phyloP scores from a whole-genome alignment of 2,797 vertebrate species.

The Nasua narica region DNA sequence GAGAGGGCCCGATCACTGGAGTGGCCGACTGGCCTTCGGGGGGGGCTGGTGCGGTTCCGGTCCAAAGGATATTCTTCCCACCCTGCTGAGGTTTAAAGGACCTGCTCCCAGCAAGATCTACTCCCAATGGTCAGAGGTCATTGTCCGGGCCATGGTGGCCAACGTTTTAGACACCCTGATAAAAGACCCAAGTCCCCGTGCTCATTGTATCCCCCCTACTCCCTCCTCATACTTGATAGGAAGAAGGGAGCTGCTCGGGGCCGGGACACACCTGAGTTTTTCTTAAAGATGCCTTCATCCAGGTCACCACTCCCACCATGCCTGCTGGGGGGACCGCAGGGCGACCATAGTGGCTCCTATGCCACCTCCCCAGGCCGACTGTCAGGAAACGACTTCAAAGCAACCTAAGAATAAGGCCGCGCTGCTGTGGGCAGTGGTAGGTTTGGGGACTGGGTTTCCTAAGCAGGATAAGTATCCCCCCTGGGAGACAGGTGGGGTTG shows the following conservation, averaged over 20 bases:
- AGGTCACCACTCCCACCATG: background rate
- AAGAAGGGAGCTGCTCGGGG: background rate
- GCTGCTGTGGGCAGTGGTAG: background rate
- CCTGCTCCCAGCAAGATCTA: background rate
- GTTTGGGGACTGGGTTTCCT: background rate
- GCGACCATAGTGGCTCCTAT: fast-evolving
- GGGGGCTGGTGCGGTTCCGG: fast-evolving
- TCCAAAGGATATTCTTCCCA: background rate
- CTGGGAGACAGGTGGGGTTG: background rate
- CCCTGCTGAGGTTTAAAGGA: background rate
- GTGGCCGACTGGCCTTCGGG: background rate
- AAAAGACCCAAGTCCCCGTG: background rate
- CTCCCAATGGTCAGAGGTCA: fast-evolving
- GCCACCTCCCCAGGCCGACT: fast-evolving
- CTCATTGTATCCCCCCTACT: background rate
- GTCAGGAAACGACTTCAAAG: background rate
- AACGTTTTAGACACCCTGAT: fast-evolving
- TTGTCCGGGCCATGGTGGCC: fast-evolving
- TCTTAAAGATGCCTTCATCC: background rate
- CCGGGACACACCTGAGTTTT: fast-evolving
- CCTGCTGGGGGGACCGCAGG: background rate
- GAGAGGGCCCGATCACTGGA: no score
- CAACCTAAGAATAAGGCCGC: background rate
- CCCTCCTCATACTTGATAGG: background rate
- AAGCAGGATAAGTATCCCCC: background rate